phyloP scores from a whole-genome alignment of 2,113 vertebrate genomes.

The Leucosticte australis region DNA sequence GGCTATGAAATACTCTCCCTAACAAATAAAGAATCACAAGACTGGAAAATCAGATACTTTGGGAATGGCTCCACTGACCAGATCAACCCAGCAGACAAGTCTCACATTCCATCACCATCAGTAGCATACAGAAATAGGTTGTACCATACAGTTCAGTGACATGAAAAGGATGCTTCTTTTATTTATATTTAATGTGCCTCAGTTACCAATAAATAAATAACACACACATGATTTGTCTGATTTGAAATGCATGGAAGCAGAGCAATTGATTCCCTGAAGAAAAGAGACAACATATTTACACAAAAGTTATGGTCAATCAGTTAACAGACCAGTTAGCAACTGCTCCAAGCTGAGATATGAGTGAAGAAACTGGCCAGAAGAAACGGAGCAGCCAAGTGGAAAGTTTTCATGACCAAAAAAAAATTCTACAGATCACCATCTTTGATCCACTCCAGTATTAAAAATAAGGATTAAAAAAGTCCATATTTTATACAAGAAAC shows the following conservation, averaged over 20 bases:
- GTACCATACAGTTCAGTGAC: not conserved
- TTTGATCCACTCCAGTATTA: not conserved
- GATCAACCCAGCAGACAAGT: not conserved
- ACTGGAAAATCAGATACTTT: not conserved
- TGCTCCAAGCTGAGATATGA: not conserved
- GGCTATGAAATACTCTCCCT: not conserved
- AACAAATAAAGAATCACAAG: not conserved
- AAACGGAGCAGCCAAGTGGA: not conserved
- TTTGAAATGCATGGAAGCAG: rapidly evolving
- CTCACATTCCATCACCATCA: not conserved
- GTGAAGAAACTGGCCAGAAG: not conserved
- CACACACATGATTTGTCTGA: not conserved
- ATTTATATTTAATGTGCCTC: not conserved
- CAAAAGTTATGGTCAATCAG: not conserved
- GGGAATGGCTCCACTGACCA: not conserved
- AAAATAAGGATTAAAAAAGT: not conserved
- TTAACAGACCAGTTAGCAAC: not conserved
- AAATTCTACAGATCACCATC: not conserved
- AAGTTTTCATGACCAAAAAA: not conserved
- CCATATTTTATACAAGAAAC: not conserved
- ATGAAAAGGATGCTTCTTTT: not conserved
- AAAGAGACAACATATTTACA: not conserved
- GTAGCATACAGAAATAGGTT: not conserved
- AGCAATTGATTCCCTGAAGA: not conserved
- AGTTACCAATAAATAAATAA: not conserved